Percentiles rank a stretch among this genome's conserved stretches.
phyloP scores from a whole-genome alignment of 2,113 vertebrate species.

The Rafetus swinhoei region DNA sequence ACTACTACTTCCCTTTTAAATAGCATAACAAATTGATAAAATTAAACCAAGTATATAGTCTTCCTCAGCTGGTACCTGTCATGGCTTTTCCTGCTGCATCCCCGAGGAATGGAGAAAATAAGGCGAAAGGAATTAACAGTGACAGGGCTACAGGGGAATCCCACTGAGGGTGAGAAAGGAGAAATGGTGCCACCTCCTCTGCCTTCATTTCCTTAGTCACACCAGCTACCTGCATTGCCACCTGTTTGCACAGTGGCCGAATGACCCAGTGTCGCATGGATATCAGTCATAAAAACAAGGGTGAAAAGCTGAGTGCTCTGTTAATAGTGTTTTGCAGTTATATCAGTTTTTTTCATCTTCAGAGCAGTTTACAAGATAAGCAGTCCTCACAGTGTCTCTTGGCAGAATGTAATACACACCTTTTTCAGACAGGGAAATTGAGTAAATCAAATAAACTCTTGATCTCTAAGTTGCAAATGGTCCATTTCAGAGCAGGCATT shows the following conservation, averaged over 20 bases:
- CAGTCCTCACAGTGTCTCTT: background rate
- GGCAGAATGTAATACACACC: background rate
- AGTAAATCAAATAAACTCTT: background rate
- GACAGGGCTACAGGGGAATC: background rate
- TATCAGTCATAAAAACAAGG: background rate
- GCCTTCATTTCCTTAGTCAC: background rate
- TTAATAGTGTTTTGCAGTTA: background rate
- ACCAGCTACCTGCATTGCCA: background rate
- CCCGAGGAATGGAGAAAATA: background rate
- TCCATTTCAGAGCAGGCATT: background rate
- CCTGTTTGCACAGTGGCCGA: background rate
- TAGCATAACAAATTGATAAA: no score
- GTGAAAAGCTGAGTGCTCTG: background rate
- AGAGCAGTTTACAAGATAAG: background rate
- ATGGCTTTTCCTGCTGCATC: background rate
- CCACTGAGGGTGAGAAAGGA: background rate
- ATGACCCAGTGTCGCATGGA: background rate
- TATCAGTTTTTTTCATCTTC: background rate
- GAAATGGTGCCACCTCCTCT: background rate
- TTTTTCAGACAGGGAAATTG: background rate
- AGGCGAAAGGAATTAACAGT: background rate
- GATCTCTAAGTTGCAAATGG: background rate
- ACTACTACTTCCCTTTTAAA: no score
- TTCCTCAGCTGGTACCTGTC: background rate
- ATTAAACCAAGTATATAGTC: background rate